Conservation (phyloP, 2,797 vertebrate genomes). For the Neomorphus geoffroyi region DNA sequence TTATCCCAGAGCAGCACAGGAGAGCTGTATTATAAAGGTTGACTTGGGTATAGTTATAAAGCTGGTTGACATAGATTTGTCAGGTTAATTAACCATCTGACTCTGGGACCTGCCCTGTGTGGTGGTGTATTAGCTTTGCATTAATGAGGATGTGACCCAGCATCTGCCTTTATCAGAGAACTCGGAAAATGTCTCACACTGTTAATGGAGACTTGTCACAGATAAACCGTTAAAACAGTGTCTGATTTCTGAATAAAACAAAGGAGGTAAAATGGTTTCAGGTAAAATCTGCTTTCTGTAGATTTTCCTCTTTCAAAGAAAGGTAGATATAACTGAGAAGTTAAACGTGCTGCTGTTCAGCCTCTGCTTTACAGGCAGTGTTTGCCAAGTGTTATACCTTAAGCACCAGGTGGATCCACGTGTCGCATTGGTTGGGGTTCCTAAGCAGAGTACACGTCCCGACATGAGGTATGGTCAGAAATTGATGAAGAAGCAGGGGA, state of each 20-base stretch:
- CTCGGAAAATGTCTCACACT: neutral
- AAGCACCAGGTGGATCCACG: accelerated
- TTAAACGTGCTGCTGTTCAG: neutral
- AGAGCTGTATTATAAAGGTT: neutral
- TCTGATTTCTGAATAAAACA: neutral
- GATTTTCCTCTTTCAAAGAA: neutral
- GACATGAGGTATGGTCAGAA: neutral
- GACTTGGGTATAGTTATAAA: neutral
- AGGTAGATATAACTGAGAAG: neutral
- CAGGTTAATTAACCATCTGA: neutral
- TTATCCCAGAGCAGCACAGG: neutral
- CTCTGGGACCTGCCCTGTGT: neutral
- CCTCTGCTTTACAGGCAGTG: accelerated
- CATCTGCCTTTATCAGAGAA: neutral
- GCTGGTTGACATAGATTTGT: neutral
- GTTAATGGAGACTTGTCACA: neutral
- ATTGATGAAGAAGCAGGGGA: neutral
- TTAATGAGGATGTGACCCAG: neutral
- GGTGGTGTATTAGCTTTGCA: neutral
- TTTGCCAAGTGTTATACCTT: neutral
- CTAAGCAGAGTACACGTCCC: neutral
- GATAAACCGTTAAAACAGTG: neutral
- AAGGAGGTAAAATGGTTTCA: neutral
- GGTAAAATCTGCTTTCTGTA: neutral
- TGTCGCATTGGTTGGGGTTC: neutral